These are phyloP conservation scores for Panopea generosa DNA, from an alignment of 2,888 invertebrate species.

Conservation along the genomic window DNA sequence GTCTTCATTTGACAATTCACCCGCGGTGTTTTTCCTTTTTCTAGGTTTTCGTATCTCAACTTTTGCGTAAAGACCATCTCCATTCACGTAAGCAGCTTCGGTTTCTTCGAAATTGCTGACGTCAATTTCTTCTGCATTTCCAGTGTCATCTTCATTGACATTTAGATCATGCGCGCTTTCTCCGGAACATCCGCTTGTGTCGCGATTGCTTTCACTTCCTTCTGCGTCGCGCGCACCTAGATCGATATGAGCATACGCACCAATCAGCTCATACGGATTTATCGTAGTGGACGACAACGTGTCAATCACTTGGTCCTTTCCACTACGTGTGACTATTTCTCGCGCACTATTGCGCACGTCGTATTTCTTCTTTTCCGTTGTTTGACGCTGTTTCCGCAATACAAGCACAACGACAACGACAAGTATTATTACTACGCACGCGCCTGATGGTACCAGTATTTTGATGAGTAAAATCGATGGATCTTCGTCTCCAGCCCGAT, in stretches of 20 bases:
- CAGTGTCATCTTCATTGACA: not conserved
- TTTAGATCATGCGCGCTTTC: not conserved
- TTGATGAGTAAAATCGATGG: constrained; percentile 13
- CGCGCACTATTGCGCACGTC: constrained; percentile 5
- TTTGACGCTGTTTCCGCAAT: constrained; percentile 10
- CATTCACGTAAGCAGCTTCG: too few species aligned
- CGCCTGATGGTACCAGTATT: constrained; percentile 26
- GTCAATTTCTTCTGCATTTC: not conserved
- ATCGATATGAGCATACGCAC: constrained; percentile 15
- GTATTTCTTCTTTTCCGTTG: constrained; percentile 22
- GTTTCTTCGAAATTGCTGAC: not conserved
- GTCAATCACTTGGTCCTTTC: constrained; percentile 14
- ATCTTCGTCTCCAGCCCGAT: not conserved
- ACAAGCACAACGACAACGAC: constrained; percentile 14
- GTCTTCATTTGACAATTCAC: not conserved
- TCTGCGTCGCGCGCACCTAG: not conserved
- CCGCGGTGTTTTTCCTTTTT: constrained; percentile 2
- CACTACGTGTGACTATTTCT: constrained; percentile 1
- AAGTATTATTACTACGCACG: not conserved
- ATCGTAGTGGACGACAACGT: constrained; percentile 30
- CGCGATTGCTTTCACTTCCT: not conserved
- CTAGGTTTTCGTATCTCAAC: constrained; percentile 8
- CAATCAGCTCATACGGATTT: constrained; percentile 32
- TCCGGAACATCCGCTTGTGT: not conserved
- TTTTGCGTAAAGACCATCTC: not conserved